Base-by-base conservation (phyloP, 2,113 vertebrate species). In the Clinocottus analis region DNA sequence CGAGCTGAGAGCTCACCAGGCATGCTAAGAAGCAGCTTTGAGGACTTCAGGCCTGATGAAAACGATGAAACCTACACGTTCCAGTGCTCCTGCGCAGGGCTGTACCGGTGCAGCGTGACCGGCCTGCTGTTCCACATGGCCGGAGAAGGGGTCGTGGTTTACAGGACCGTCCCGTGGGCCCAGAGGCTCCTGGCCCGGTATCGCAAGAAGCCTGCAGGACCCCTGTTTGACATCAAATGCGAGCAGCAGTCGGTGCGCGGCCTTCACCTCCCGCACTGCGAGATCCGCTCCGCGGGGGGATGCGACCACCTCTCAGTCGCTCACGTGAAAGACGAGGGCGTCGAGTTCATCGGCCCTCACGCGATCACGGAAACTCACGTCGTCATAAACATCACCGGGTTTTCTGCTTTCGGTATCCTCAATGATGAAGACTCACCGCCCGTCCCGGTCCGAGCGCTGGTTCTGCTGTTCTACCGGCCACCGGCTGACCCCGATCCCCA, bases 241-340 rank as follows among this genome's bases (percentile, higher is more conserved):
- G 7, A 6, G 31, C 67, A 69, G 63, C 41, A 21, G 63, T 75
- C 70, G 8, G 59, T 82, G 79, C 11, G 49, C 47, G 63, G 49
- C 73, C 85, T 87, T 66, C 58, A 79, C 16, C 75, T 86, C 47
- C 84, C 80, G 14, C 84, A 83, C 72, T 76, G 76, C 67, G 75
- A 86, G 80, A 29, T 79, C 71, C 39, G 14, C 53, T 82, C 71
- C 74, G 67, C 75, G n/a, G 66, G 61, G 3, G 61, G 55, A 31
- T 4, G 17, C 17, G 9, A 10, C 1, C 43, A 25, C 72, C 6
- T 83, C 64, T 63, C 73, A 3, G 85, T 87, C 1, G 80, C 80
- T 68, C 68, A 79, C 17, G 27, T 72, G 21, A 27, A 35, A 2
- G 53, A 80, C 4, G 61, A 59, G 17, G n/a, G 11, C 70, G 31